Percentiles rank a stretch among this genome's conserved stretches.
Evolutionary conservation across 2,797 vertebrate genomes (phyloP).

Genomic region (Sebastes glaucus): DNA sequence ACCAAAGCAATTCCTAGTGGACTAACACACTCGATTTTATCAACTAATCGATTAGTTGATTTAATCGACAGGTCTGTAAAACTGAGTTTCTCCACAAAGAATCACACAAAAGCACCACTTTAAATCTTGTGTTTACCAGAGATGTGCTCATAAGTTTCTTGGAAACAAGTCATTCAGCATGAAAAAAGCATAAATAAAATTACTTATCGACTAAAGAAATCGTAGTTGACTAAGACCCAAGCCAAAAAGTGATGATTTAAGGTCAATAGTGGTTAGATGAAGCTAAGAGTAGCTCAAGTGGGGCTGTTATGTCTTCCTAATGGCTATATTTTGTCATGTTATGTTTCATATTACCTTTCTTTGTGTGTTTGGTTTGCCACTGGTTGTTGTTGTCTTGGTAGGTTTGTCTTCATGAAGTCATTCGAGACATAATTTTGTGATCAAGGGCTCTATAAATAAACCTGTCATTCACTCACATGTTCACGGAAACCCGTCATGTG

Average conservation of each 20-base stretch:
- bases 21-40: not conserved
- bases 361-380: not conserved
- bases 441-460: slow-evolving; percentile 29
- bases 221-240: not conserved
- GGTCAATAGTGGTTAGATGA: not conserved
- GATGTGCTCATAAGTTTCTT: not conserved
- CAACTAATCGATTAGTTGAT: not conserved
- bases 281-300: not conserved
- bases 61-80: not conserved
- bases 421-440: not conserved
- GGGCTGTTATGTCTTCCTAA: not conserved
- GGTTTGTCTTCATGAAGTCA: not conserved
- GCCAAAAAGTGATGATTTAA: not conserved
- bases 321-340: not conserved
- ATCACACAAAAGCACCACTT: not conserved
- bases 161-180: not conserved
- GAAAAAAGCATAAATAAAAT: not conserved
- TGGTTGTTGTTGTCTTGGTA: not conserved
- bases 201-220: not conserved
- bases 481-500: slow-evolving; percentile 1
- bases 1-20: not conserved
- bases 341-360: not conserved
- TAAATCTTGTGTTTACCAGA: too few relatives aligned
- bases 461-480: not conserved
- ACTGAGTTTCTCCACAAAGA: not conserved